Base-by-base conservation (phyloP, 2,888 invertebrate genomes). In the Drosophila ezoana region DNA sequence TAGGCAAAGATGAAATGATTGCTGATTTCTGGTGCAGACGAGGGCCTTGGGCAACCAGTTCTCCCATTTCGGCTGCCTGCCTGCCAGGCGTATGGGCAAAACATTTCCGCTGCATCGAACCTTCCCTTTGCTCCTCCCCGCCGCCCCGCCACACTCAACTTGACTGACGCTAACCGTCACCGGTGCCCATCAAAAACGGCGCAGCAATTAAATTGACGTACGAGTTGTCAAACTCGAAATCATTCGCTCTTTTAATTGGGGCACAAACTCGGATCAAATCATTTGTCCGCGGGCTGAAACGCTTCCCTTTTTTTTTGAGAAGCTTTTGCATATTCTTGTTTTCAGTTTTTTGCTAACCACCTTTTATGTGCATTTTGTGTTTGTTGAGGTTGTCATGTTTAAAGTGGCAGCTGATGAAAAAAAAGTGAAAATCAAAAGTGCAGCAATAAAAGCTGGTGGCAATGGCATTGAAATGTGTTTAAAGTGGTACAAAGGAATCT, bases 1-100 rank as follows among this genome's bases (percentile, higher is more conserved):
- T 66, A 63, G 83, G 88, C 83, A 89, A 68, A 85, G 72, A 86
- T 89, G 76, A 79, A 84, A 89, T 89, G 87, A 85, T 89, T 87
- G 89, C 89, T 87, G 83, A 89, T 85, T 86, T 82, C 89, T 88
- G 79, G 62, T 68, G 76, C 65, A 67, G 77, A 69, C 56, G 43
- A 33, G 28, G 41, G 37, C 23, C 57, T 16, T 14, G 44, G 54
- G 54, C 53, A 28, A 1, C 28, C 28, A 32, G 33, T 23, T 8
- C 37, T 1, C 51, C 32, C 35, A 54, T 48, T 11, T 16, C 9
- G n/a, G 16, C 37, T 40, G 47, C 28, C 60, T 51, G 71, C 28
- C 60, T 51, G 71, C 28, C 53, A 58, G 51, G 43, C 49, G 16
- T 59, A 54, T 53, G 56, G 53, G 41, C 41, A 48, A 60, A 57